Evolutionary conservation across 2,797 vertebrate genomes (phyloP), one percentile per base, ranked within the genome.

Genomic region (Cyprinodon diabolis): DNA sequence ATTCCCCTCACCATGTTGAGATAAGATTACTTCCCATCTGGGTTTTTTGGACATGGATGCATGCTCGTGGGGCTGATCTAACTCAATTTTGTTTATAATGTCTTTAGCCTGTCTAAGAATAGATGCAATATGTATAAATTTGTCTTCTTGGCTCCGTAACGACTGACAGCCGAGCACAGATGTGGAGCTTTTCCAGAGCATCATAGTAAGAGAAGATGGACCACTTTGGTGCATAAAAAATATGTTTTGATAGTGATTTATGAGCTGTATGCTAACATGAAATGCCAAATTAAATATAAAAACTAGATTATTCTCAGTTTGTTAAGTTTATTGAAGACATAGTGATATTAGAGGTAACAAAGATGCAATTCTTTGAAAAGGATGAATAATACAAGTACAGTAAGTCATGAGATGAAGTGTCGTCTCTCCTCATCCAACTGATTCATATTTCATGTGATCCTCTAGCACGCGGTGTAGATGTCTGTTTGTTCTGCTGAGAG

Each of bases 71-170:
- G 72, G 79, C 82, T 89, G 85, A 78, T 68, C 62, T 94, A 95
- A 94, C 85, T 86, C 72, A 86, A 92, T 95, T 94, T 87, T 40
- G 60, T 40, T 75, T 21, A 30, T 94, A 94, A 94, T 90, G 85
- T 84, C 83, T 93, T 95, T 95, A 94, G 86, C 86, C 15, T 74
- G 48, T 89, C 90, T 86, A 77, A 84, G 91, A 94, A 94, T 92
- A 93, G 87, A 87, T 55, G 37, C 76, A 72, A 63, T 51, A 77
- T 86, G 82, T 80, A 82, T 81, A 80, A 73, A 80, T 91, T 74
- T 79, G 43, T 88, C 85, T 87, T 66, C 40, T 71, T 57, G 69
- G 80, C 78, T 86, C 75, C 87, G 86, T 88, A 89, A 70, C 35
- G 71, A 75, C 87, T 92, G 88, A 85, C 84, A 82, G 85, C 79